phyloP scores from a whole-genome alignment of 2,113 vertebrate genomes.

The Toxostoma redivivum region DNA sequence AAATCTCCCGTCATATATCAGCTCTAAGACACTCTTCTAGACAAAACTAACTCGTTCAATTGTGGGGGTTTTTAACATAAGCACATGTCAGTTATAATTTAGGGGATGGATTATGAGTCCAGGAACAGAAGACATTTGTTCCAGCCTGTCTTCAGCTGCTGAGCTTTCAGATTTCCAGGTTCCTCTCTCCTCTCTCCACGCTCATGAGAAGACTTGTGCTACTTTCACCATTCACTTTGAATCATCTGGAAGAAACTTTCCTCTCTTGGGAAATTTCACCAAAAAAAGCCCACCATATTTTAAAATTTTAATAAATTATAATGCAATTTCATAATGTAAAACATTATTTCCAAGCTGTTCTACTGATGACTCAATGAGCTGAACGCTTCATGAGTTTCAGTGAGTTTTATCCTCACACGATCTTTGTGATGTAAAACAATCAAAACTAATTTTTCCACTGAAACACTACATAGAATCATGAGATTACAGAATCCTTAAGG shows the following conservation, averaged over 20 bases:
- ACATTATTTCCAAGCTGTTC: neutral
- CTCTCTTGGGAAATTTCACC: neutral
- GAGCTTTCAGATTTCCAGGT: neutral
- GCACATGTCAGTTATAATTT: neutral
- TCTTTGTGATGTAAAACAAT: neutral
- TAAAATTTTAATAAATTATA: neutral
- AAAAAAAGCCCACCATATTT: neutral
- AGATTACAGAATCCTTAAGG: fast-evolving
- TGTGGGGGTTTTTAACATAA: neutral
- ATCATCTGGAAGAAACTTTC: neutral
- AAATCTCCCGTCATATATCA: neutral
- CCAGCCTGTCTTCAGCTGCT: neutral
- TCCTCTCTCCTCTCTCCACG: neutral
- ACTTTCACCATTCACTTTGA: neutral
- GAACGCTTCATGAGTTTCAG: neutral
- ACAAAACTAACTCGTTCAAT: neutral
- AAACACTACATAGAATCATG: fast-evolving
- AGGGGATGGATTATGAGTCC: neutral
- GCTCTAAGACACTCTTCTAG: neutral
- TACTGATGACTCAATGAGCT: neutral
- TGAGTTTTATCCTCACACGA: neutral
- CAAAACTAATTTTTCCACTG: neutral
- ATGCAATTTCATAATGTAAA: neutral
- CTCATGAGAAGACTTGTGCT: neutral
- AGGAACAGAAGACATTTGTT: neutral